These are phyloP conservation scores for Sericinus montela DNA, from an alignment of 2,888 invertebrate genomes.

Conservation along the genomic window DNA sequence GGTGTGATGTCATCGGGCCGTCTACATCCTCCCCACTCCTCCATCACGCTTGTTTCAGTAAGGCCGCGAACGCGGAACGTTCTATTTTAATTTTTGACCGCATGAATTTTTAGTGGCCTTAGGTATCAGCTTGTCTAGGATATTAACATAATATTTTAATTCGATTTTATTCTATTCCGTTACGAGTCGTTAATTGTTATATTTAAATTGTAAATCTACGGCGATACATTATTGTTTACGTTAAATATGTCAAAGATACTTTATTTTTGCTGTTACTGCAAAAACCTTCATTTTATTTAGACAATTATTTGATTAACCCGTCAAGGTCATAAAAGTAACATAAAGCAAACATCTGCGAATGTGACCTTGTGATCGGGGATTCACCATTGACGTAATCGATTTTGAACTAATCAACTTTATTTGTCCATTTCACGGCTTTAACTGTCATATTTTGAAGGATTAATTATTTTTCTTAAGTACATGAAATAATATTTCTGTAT, in stretches of 20 bases:
- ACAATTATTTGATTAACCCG: no score
- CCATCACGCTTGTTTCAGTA: constrained; percentile 39
- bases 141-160: constrained; percentile 11
- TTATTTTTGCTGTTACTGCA: no score
- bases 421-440: not conserved
- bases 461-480: not conserved
- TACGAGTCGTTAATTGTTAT: not conserved
- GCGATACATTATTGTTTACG: no score
- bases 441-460: constrained; percentile 2
- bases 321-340: no score
- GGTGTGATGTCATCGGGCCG: constrained; percentile 71
- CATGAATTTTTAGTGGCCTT: constrained; percentile 29
- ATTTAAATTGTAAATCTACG: not conserved
- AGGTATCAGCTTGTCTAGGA: constrained; percentile 13
- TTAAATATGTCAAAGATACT: no score
- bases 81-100: constrained; percentile 59
- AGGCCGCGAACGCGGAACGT: constrained; percentile 65
- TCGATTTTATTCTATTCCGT: not conserved
- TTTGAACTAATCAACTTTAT: not conserved
- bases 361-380: constrained; percentile 2
- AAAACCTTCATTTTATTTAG: no score
- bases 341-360: not conserved
- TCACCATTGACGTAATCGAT: constrained; percentile 5
- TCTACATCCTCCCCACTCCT: constrained; percentile 48
- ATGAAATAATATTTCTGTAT: no score